phyloP scores from a whole-genome alignment of 37 sponge, comb jelly and placozoan species.

The Spongilla lacustris region DNA sequence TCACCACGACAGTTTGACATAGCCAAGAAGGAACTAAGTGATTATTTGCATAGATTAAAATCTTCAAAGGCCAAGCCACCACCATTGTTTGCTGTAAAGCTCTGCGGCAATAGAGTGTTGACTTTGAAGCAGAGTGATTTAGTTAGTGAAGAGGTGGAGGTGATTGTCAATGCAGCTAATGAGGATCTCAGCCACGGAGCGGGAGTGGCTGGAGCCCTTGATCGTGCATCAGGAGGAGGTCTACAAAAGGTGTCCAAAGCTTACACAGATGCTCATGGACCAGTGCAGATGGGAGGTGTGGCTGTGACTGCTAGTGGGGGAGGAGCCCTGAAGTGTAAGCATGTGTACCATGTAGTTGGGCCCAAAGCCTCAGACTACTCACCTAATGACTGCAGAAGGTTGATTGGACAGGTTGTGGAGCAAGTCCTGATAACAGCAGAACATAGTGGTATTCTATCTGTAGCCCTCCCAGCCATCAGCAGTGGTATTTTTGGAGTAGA shows the following conservation, averaged over 20 bases:
- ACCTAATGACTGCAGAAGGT: conserved; percentile 14
- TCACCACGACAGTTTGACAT: conserved; percentile 56
- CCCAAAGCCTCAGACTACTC: conserved; percentile 12
- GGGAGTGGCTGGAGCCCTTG: conserved; percentile 77
- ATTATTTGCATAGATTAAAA: background rate
- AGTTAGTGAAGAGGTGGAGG: conserved; percentile 53
- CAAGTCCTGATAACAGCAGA: conserved; percentile 44
- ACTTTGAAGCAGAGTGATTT: conserved; percentile 69
- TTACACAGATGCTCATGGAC: background rate
- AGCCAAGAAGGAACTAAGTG: conserved; percentile 35
- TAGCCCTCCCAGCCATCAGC: conserved; percentile 78
- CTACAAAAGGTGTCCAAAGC: conserved; percentile 43
- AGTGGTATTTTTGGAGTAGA: conserved; percentile 75
- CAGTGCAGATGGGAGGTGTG: conserved; percentile 48
- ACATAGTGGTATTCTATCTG: conserved; percentile 23
- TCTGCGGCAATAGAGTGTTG: conserved; percentile 27
- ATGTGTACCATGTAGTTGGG: conserved; percentile 77
- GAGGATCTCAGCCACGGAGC: conserved; percentile 42
- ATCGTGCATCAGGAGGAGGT: conserved; percentile 52
- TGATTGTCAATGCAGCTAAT: conserved; percentile 88
- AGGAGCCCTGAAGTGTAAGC: conserved; percentile 57
- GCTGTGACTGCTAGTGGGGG: conserved; percentile 61
- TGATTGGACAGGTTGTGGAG: conserved; percentile 27
- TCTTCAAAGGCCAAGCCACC: background rate
- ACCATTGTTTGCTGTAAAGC: background rate